These are phyloP conservation scores for Selene dorsalis DNA, from an alignment of 2,797 vertebrate genomes.

Conservation along the genomic window DNA sequence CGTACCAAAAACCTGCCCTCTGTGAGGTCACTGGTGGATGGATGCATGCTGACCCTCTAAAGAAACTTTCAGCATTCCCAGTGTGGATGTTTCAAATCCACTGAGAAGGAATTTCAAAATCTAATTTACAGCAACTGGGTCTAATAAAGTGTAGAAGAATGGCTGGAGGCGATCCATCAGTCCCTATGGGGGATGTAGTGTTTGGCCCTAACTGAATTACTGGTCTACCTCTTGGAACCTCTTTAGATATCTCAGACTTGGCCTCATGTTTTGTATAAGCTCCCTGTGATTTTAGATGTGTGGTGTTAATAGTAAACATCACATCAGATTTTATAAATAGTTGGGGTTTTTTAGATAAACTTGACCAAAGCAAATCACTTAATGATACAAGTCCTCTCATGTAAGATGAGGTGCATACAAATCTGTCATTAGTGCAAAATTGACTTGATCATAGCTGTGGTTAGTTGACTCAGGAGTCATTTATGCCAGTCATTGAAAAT, in stretches of 20 bases:
- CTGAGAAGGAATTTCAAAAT: conserved; percentile 58
- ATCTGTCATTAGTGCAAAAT: background rate
- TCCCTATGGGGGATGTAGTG: conserved; percentile 54
- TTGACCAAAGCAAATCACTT: background rate
- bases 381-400: background rate
- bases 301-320: conserved; percentile 12
- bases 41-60: conserved; percentile 36
- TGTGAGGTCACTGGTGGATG: conserved; percentile 43
- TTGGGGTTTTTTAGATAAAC: background rate
- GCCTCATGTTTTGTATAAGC: conserved; percentile 43
- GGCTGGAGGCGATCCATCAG: conserved; percentile 66
- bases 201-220: conserved; percentile 70
- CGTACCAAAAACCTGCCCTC: conserved; percentile 27
- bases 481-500: background rate
- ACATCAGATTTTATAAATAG: conserved; percentile 20
- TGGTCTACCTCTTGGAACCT: conserved; percentile 41
- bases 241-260: conserved; percentile 32
- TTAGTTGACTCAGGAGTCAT: background rate
- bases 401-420: background rate
- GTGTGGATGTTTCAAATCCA: conserved; percentile 40
- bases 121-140: conserved; percentile 71
- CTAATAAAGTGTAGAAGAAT: conserved; percentile 69
- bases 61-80: conserved; percentile 48
- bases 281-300: conserved; percentile 35
- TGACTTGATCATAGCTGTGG: background rate